Conservation (phyloP, 2,888 invertebrate genomes). For the Dinocampus coccinellae region DNA sequence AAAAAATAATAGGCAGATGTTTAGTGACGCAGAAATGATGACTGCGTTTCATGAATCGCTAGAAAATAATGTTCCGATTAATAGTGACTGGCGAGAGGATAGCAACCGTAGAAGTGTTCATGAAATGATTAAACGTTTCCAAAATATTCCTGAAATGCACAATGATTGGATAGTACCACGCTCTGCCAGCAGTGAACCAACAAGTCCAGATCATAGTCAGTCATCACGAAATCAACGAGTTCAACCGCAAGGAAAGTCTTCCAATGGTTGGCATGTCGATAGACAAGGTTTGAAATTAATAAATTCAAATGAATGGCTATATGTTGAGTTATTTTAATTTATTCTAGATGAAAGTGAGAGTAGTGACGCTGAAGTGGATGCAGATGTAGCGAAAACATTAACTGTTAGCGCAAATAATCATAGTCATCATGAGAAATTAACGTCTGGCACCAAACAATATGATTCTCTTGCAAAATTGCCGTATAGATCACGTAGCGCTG, state of each 20-base stretch:
- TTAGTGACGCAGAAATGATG: neutral
- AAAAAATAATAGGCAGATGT: constrained; percentile 26
- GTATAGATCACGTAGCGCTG: constrained; percentile 69
- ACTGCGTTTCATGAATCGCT: neutral
- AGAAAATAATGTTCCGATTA: no score
- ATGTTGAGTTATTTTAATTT: neutral
- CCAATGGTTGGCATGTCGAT: constrained; percentile 57
- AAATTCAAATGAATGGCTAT: neutral
- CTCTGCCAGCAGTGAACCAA: constrained; percentile 56
- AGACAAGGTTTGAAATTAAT: constrained; percentile 45
- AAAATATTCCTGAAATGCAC: constrained; percentile 62
- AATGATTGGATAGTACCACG: constrained; percentile 57
- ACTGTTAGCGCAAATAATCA: constrained; percentile 46
- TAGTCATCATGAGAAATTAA: constrained; percentile 45
- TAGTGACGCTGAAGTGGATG: constrained; percentile 59
- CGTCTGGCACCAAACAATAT: constrained; percentile 54
- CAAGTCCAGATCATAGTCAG: constrained; percentile 57
- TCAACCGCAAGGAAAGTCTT: constrained; percentile 56
- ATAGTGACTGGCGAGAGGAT: constrained; percentile 52
- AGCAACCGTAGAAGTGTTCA: constrained; percentile 64
- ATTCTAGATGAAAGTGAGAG: constrained; percentile 59
- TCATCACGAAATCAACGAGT: constrained; percentile 57
- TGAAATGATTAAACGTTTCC: constrained; percentile 67
- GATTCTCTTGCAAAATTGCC: constrained; percentile 63
- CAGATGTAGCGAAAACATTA: constrained; percentile 47